These are phyloP conservation scores for Scomberomorus guttatus DNA, from an alignment of 2,797 vertebrate species.

Conservation along the genomic window DNA sequence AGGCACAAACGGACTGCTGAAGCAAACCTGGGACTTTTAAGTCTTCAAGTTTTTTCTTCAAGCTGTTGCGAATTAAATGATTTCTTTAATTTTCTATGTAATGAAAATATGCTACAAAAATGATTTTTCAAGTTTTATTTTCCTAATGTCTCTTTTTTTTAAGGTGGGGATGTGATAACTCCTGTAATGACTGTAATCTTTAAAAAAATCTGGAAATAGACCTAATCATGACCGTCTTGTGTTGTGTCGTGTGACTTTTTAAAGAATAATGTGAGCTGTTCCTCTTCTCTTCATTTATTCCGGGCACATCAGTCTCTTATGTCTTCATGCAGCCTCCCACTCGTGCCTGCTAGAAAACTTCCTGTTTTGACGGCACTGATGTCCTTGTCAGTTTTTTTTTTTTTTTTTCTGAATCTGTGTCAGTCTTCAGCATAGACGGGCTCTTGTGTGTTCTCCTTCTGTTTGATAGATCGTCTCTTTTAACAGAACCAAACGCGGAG, in stretches of 20 bases:
- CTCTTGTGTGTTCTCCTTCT: neutral
- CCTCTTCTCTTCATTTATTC: constrained; percentile 46
- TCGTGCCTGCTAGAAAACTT: constrained; percentile 53
- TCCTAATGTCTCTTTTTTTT: constrained; percentile 41
- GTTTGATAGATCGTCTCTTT: constrained; percentile 10
- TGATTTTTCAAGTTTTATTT: constrained; percentile 39
- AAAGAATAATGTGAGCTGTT: neutral
- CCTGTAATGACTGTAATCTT: constrained; percentile 64
- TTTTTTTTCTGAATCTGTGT: constrained; percentile 4
- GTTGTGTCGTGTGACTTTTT: constrained; percentile 30
- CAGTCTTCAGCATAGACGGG: neutral
- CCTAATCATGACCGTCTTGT: constrained; percentile 34
- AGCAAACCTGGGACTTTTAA: constrained; percentile 29
- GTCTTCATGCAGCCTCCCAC: constrained; percentile 24
- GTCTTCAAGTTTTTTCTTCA: constrained; percentile 11
- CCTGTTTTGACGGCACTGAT: constrained; percentile 55
- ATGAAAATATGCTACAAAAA: constrained; percentile 47
- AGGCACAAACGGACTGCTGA: constrained; percentile 13
- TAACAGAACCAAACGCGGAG: neutral
- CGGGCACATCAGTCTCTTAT: constrained; percentile 51
- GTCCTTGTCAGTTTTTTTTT: constrained; percentile 8
- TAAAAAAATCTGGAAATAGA: constrained; percentile 63
- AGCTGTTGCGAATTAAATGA: constrained; percentile 34
- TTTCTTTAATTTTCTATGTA: constrained; percentile 13
- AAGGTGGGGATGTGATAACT: constrained; percentile 49